These are phyloP conservation scores for Peromyscus leucopus DNA, from an alignment of 2,113 vertebrate genomes.

Conservation along the genomic window DNA sequence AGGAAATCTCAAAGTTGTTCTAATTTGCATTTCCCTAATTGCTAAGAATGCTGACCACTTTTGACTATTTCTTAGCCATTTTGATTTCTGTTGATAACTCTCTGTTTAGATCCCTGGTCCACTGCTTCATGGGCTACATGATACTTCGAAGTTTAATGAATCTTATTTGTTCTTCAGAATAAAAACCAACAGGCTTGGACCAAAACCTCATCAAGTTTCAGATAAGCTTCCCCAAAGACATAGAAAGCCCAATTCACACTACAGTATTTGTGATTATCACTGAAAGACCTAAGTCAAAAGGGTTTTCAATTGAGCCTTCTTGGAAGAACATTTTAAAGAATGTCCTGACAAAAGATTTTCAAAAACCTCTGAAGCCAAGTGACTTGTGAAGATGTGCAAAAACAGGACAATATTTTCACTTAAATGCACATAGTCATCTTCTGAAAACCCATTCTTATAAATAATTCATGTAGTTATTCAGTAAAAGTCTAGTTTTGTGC, in stretches of 20 bases:
- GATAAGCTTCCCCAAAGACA: constrained; percentile 27
- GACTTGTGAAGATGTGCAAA: constrained; percentile 35
- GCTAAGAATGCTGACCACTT: not conserved
- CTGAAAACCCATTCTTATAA: constrained; percentile 32
- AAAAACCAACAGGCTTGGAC: constrained; percentile 49
- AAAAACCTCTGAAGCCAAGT: not conserved
- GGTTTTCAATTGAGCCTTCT: not conserved
- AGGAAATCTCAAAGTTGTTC: not conserved
- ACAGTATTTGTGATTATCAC: constrained; percentile 24
- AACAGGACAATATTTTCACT: not conserved
- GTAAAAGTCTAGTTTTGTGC: not conserved
- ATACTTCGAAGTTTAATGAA: not conserved
- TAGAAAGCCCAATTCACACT: not conserved
- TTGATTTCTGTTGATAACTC: not conserved
- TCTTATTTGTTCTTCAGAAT: not conserved
- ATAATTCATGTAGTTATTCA: constrained; percentile 31
- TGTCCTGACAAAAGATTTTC: not conserved
- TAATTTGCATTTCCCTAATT: not conserved
- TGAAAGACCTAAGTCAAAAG: not conserved
- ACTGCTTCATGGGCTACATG: not conserved
- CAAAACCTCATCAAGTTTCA: not conserved
- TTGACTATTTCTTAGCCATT: not conserved
- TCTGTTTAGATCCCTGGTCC: not conserved
- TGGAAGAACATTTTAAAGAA: constrained; percentile 35
- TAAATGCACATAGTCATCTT: not conserved